Evolutionary conservation across 1,140 invertebrate genomes (phyloP).

Genomic region (Drosophila erecta): DNA sequence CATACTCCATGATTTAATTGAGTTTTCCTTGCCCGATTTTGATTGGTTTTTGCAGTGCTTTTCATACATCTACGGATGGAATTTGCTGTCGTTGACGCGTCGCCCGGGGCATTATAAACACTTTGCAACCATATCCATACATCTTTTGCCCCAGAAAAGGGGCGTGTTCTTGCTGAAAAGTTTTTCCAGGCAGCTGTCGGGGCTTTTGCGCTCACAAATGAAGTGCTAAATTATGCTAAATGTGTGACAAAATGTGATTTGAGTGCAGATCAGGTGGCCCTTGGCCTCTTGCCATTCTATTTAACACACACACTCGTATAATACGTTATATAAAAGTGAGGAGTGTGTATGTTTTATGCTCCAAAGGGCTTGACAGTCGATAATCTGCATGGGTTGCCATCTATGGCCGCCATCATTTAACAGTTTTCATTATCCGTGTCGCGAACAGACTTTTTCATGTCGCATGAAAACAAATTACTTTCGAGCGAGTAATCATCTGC

Average conservation of each 20-base stretch:
- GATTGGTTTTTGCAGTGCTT: neutral
- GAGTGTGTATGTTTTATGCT: neutral
- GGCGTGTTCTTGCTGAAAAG: constrained; percentile 9
- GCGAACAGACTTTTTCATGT: constrained; percentile 39
- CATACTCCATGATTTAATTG: neutral
- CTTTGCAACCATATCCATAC: constrained; percentile 52
- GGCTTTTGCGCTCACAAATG: constrained; percentile 56
- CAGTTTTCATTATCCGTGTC: constrained; percentile 30
- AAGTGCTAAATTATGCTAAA: constrained; percentile 82
- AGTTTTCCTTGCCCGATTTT: neutral
- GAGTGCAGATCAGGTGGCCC: constrained; percentile 34
- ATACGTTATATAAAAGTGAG: neutral
- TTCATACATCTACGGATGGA: neutral
- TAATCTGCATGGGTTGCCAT: constrained; percentile 29
- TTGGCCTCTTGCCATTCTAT: constrained; percentile 9
- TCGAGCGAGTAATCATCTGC: constrained; percentile 60
- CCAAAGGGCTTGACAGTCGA: constrained; percentile 26
- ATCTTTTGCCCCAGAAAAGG: constrained; percentile 23
- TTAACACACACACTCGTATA: neutral
- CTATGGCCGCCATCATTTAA: constrained; percentile 29
- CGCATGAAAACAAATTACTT: constrained; percentile 73
- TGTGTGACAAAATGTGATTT: constrained; percentile 72
- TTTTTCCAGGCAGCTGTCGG: constrained; percentile 62
- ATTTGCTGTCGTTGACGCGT: constrained; percentile 22
- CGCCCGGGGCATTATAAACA: constrained; percentile 58